Evolutionary conservation across 2,113 vertebrate species (phyloP), one percentile per base, ranked within the genome.

Genomic region (Oceanodroma tethys): DNA sequence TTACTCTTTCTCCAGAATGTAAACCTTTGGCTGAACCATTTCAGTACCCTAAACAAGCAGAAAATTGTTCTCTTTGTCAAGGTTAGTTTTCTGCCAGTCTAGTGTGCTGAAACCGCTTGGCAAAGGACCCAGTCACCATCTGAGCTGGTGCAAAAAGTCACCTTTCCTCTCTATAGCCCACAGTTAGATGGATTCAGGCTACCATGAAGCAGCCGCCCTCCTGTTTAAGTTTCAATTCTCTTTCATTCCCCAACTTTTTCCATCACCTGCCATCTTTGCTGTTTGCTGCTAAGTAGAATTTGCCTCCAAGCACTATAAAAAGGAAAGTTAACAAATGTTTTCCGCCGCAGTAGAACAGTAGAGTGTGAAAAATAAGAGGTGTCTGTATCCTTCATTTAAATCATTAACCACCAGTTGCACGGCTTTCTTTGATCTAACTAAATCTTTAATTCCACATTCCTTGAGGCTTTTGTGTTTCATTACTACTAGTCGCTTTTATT

Each of bases 251-350:
- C 45, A 7, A 48, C 53, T 93, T 95, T 85, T 90, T 76, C 81
- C 75, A 97, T 71, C 90, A 86, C 59, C 89, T 91, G 68, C 63
- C 87, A 86, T 70, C 87, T 94, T 90, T 73, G 71, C 66, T 78
- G 73, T 76, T 87, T 74, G 93, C 83, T 82, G 58, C 79, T 80
- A 76, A 76, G 42, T 30, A 95, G 79, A 92, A 80, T 81, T 83
- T 96, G 80, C 72, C 86, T 92, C 63, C 40, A 36, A 84, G 82
- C 63, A 47, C 67, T 73, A 92, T 66, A 83, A 86, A 93, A 96
- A 93, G 47, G 43, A 73, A 91, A 95, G 67, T 60, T 78, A 88
- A 59, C 71, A 80, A 84, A 74, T 59, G 55, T 59, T 93, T 94
- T 88, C 59, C 81, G 83, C 55, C 68, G 62, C 79, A 93, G 81